Evolutionary conservation across 2,113 vertebrate species (phyloP), one percentile per base, ranked within the genome.

Genomic region (Brachyistius frenatus): DNA sequence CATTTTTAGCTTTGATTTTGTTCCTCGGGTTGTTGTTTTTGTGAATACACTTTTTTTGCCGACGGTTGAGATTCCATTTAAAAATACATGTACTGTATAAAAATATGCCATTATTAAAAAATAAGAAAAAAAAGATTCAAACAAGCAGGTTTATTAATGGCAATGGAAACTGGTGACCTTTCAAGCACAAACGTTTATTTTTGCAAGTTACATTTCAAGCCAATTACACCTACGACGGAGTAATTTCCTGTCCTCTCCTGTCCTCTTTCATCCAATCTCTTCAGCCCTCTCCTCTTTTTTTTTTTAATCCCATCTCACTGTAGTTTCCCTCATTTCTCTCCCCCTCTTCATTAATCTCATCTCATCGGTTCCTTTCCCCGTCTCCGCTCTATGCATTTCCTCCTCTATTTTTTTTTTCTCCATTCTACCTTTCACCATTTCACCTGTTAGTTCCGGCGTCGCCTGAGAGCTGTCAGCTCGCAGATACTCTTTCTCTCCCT

Each of bases 181-280:
- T 83, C n/a, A 49, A 72, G 74, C 71, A 55, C 49, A 79, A 86
- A 84, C 69, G 76, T 78, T 81, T 86, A 78, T 72, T 80, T 86
- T 80, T 52, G 32, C 13, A 23, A 41, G 47, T 62, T 86, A 82
- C 61, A 86, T 83, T 78, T 87, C 47, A 83, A 76, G 70, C 36
- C 79, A 90, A 66, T 83, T 90, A 83, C 44, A 66, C 30, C 23
- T 33, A 39, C n/a, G 56, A 60, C 1, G 36, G 11, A 52, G 36
- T 60, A 11, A 73, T 84, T 80, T 77, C 56, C 46, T 66, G 31
- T 15, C 30, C 52, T 73, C 15, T 69, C 56, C 39, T 54, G 39
- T 70, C 15, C 10, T 44, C 23, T 30, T 13, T 53, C 60, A 71
- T 73, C 14, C 15, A 32, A 31, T 58, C 50, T 54, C 35, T 70